Evolutionary conservation across 2,888 invertebrate species (phyloP).

Genomic region (Nomada hirtipes): DNA sequence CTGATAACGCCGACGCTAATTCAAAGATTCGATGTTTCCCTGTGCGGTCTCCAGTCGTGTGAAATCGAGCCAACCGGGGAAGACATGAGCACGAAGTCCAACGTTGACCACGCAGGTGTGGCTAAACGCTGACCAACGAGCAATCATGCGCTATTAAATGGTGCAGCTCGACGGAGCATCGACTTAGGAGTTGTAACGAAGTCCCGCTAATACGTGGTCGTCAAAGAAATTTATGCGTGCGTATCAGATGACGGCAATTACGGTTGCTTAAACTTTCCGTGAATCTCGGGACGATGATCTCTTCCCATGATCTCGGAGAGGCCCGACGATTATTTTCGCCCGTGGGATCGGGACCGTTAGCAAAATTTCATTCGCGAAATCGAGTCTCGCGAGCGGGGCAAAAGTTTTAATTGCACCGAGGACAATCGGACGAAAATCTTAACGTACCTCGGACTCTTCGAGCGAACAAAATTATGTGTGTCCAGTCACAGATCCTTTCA

Average conservation of each 20-base stretch:
- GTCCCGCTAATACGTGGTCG: conserved; percentile 51
- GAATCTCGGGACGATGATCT: conserved; percentile 16
- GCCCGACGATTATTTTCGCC: not conserved
- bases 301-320: conserved; percentile 2
- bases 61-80: conserved; percentile 45
- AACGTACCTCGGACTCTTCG: too few relatives aligned
- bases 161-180: conserved; percentile 56
- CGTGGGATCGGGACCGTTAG: not conserved
- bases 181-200: conserved; percentile 39
- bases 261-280: conserved; percentile 25
- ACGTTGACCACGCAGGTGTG: conserved; percentile 59
- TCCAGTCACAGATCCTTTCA: too few relatives aligned
- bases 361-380: not conserved
- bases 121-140: conserved; percentile 63
- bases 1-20: conserved; percentile 26
- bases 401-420: not conserved
- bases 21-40: conserved; percentile 38
- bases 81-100: conserved; percentile 62
- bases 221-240: conserved; percentile 60
- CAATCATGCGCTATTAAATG: conserved; percentile 69
- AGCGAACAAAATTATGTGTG: too few relatives aligned
- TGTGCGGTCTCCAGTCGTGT: conserved; percentile 27
- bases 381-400: not conserved
- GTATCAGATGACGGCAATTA: conserved; percentile 56
- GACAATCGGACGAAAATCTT: too few relatives aligned